A percentile compares a stretch with the other conserved stretches of the same genome.
These are phyloP conservation scores for Nomada fucata DNA, from an alignment of 2,888 invertebrate species.

Conservation along the genomic window DNA sequence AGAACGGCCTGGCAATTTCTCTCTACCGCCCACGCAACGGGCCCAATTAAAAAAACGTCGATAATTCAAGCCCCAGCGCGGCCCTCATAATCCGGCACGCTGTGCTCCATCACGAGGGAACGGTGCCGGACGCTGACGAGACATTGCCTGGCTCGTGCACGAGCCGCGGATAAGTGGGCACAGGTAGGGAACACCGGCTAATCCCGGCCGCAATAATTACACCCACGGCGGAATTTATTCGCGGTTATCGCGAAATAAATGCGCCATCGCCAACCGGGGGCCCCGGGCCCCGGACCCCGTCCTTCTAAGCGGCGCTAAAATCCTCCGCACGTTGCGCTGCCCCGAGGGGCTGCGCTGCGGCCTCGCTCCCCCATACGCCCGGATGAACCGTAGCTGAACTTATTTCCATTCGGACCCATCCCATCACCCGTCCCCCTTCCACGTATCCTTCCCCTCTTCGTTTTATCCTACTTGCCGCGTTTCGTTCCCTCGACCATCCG, in stretches of 20 bases:
- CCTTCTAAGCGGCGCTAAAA: constrained; percentile 72
- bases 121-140: constrained; percentile 44
- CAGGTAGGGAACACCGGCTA: constrained; percentile 15
- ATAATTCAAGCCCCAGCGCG: constrained; percentile 46
- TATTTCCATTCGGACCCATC: constrained; percentile 70
- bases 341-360: constrained; percentile 38
- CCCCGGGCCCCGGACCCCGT: constrained; percentile 18
- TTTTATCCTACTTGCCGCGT: background rate
- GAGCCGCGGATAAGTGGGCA: background rate
- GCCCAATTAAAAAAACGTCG: constrained; percentile 55
- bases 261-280: constrained; percentile 47
- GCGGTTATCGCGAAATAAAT: constrained; percentile 66
- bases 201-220: constrained; percentile 59
- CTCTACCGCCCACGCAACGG: constrained; percentile 52
- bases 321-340: constrained; percentile 42
- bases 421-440: constrained; percentile 45
- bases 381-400: constrained; percentile 75
- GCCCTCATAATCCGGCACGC: background rate
- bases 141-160: constrained; percentile 35
- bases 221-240: constrained; percentile 68
- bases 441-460: background rate
- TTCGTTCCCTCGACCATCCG: constrained; percentile 50
- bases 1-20: constrained; percentile 42
- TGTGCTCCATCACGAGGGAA: constrained; percentile 40
- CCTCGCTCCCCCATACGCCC: constrained; percentile 57